Evolutionary conservation across 2,113 vertebrate genomes (phyloP), one percentile per base, ranked within the genome.

Genomic region (Strix uralensis): DNA sequence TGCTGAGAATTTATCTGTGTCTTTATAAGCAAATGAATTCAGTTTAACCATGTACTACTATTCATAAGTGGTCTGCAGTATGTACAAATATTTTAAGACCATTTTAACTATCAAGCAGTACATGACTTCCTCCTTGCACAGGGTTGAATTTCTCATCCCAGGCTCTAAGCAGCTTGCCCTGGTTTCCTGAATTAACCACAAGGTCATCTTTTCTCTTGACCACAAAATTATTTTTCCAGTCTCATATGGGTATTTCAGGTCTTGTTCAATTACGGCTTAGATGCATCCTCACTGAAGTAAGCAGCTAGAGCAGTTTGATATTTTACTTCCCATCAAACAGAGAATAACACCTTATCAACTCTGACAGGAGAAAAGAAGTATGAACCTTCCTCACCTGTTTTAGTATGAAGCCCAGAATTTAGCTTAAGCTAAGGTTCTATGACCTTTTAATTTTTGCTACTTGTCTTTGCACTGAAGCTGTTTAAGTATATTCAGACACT

Each of bases 141-240:
- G 23, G 25, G 8, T n/a, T 85, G 36, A 69, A 70, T 87, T 96
- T 91, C 38, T 89, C 34, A 75, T 91, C 44, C 44, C 85, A 61
- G 27, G 9, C 70, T 95, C 57, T 91, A 57, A 85, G 30, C 25
- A 29, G 26, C 23, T 88, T 87, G 13, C 17, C 17, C 14, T 72
- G 40, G 29, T 91, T 94, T 95, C 84, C 89, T 92, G 77, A 75
- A 34, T 69, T 91, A 92, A 85, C 73, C 70, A 92, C 65, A 74
- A 78, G 75, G 72, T 86, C 72, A 92, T 78, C 59, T 78, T 86
- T 80, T 91, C 70, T 47, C 70, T 90, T 88, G 75, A 85, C 81
- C 78, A 93, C 73, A 81, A 69, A 42, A 36, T 79, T 85, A 55
- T 82, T 94, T 85, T 84, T 82, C 61, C n/a, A 1, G 61, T 92